Conservation (phyloP, 2,113 vertebrate genomes). For the Thinocorus orbignyianus region DNA sequence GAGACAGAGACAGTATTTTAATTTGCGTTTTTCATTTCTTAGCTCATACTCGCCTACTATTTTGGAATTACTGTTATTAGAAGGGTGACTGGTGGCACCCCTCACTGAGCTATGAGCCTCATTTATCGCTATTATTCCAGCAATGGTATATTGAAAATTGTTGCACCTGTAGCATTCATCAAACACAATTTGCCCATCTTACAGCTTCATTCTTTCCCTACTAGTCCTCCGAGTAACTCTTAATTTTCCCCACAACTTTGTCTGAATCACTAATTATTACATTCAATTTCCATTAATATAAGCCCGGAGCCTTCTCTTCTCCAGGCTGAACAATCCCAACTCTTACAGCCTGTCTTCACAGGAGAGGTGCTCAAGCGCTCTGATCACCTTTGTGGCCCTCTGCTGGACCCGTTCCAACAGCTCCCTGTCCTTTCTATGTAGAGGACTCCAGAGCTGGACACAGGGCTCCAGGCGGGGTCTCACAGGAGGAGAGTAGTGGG, state of each 20-base stretch:
- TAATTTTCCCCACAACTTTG: constrained; percentile 1
- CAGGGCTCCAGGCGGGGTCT: too few species aligned
- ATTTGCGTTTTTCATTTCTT: background rate
- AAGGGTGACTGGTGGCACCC: background rate
- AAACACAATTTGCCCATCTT: constrained; percentile 12
- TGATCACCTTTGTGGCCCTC: too few species aligned
- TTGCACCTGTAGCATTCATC: constrained; percentile 30
- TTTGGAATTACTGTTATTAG: constrained; percentile 35
- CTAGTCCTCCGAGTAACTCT: constrained; percentile 2
- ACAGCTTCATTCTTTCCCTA: constrained; percentile 17
- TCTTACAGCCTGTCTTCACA: too few species aligned
- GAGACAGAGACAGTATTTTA: constrained; percentile 1
- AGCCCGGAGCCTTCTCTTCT: background rate
- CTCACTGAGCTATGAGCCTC: constrained; percentile 4
- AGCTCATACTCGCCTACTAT: background rate
- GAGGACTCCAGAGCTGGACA: too few species aligned
- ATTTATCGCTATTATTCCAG: constrained; percentile 29
- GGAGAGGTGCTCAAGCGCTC: too few species aligned
- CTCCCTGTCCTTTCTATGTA: too few species aligned
- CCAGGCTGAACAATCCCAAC: too few species aligned
- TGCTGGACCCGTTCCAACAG: too few species aligned
- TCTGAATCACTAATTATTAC: constrained; percentile 24
- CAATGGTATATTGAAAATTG: constrained; percentile 25
- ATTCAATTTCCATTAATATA: background rate
- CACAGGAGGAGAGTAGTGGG: too few species aligned